Conservation (phyloP, 1,140 invertebrate genomes). For the Drosophila pandora region DNA sequence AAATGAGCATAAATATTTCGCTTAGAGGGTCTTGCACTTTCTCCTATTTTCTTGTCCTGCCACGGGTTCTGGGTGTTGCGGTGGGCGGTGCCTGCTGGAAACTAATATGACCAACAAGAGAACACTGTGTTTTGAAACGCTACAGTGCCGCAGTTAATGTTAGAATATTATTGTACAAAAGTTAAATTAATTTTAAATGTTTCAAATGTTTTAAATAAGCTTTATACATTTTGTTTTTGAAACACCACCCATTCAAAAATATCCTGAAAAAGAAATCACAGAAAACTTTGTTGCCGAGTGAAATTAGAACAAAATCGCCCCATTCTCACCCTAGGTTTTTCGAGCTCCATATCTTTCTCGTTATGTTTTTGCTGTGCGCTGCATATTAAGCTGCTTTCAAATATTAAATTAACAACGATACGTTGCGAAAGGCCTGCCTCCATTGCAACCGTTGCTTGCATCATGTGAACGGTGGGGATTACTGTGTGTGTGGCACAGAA, state of each 20-base stretch:
- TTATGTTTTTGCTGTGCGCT: constrained; percentile 55
- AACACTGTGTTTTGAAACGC: constrained; percentile 5
- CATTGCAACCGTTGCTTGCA: constrained; percentile 50
- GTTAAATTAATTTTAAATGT: background rate
- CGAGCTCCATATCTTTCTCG: constrained; percentile 8
- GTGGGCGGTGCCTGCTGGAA: constrained; percentile 7
- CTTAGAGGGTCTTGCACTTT: constrained; percentile 33
- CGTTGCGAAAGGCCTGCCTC: constrained; percentile 60
- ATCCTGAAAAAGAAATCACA: background rate
- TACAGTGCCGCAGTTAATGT: constrained; percentile 11
- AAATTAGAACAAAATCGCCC: background rate
- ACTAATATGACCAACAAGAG: constrained; percentile 24
- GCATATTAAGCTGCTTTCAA: constrained; percentile 81
- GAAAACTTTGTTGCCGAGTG: background rate
- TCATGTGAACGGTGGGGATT: constrained; percentile 51
- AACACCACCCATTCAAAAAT: too few species aligned
- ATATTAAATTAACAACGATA: constrained; percentile 78
- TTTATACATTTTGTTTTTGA: too few species aligned
- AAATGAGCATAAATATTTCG: constrained; percentile 65
- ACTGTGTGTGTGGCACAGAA: constrained; percentile 48
- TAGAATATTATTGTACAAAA: background rate
- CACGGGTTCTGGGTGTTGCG: background rate
- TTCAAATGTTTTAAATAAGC: too few species aligned
- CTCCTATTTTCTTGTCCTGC: constrained; percentile 2
- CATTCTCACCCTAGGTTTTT: background rate